Percentiles rank a stretch among this genome's conserved stretches.
Conservation (phyloP, 2,888 invertebrate species). For the Tipula vernalis region DNA sequence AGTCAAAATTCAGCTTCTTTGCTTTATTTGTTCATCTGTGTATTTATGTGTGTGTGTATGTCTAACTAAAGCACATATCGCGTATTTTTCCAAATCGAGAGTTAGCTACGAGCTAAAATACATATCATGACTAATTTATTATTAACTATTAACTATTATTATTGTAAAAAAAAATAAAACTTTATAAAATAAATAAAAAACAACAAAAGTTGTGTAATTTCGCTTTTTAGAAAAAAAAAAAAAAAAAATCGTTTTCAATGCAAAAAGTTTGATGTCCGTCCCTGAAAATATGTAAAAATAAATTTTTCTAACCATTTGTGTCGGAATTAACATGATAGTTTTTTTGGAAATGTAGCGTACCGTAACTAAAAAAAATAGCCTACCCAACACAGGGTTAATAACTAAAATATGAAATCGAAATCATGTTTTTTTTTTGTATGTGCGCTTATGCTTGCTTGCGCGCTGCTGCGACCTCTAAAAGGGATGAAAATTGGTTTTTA, state of each 20-base stretch:
- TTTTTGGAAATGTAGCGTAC: not conserved
- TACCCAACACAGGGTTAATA: not conserved
- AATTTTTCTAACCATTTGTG: not conserved
- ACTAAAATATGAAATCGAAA: not conserved
- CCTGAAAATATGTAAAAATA: not conserved
- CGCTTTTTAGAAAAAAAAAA: not conserved
- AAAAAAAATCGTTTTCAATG: not conserved
- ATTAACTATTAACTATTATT: not conserved
- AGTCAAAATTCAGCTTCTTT: not conserved
- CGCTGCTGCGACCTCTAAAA: not conserved
- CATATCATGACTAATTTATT: constrained; percentile 4
- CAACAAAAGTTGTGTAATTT: not conserved
- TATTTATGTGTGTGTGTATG: too few relatives aligned
- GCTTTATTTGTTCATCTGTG: not conserved
- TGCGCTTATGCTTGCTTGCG: not conserved
- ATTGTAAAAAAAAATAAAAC: not conserved
- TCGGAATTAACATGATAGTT: not conserved
- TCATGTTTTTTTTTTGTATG: not conserved
- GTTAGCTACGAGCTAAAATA: not conserved
- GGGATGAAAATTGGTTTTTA: not conserved
- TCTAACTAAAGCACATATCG: not conserved
- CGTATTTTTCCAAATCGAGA: not conserved
- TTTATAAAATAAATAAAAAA: not conserved
- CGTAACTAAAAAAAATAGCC: not conserved
- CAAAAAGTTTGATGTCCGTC: constrained; percentile 8